Evolutionary conservation across 2,113 vertebrate genomes (phyloP), one percentile per base, ranked within the genome.

Genomic region (Peromyscus californicus): DNA sequence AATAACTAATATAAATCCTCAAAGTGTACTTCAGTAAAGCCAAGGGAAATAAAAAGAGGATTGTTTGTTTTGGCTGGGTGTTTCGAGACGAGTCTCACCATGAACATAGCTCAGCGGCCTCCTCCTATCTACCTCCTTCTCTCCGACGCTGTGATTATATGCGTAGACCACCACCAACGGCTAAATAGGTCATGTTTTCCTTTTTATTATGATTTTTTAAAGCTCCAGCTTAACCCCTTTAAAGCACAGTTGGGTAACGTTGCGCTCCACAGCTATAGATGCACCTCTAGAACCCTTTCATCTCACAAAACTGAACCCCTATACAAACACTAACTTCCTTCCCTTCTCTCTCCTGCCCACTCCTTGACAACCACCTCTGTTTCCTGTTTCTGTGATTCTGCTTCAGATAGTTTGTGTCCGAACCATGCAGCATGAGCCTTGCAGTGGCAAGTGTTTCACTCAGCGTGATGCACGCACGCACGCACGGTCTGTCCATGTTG

Each of bases 401-500:
- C 76, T 90, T 72, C 19, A 45, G 61, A 69, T 16, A 31, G 33
- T 70, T 84, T 61, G 16, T 10, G 9, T 31, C 19, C 74, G n/a
- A 59, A 6, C 45, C 69, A 17, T 5, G 51, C 5, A 5, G 63
- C 9, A 3, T 6, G 51, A 42, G 51, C 85, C 78, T 61, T 61
- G 78, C 13, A 24, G 42, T 57, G 22, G 51, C 51, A 8, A 63
- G 19, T 63, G n/a, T 51, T 85, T 70, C 57, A 59, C 51, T 74
- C 12, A 36, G 36, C 36, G 74, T n/a, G 19, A 3, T 5, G 29
- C 45, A 48, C 45, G 6, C 45, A 48, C 45, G 45, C 45, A 48
- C 6, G 45, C 45, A 5, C 45, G 3, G 70, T 24, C 33, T 57
- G n/a, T 33, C n/a, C 0, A 0, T 9, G 2, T 4, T 1, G 33